These are phyloP conservation scores for Pterocles burchelli DNA, from an alignment of 2,113 vertebrate genomes.

Conservation along the genomic window DNA sequence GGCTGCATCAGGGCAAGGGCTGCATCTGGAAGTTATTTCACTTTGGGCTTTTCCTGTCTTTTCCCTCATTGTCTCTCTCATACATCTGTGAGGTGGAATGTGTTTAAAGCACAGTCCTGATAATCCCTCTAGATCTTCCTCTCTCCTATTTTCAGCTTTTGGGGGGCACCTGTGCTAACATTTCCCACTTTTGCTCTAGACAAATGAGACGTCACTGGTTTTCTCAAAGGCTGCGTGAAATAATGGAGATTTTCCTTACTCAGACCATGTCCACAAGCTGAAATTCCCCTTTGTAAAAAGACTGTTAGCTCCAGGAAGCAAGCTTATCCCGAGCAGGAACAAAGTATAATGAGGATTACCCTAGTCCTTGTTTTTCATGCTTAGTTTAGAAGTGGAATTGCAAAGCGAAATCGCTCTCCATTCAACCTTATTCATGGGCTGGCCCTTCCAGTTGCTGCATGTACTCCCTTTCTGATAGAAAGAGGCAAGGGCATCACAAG, in stretches of 20 bases:
- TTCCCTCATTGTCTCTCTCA: background rate
- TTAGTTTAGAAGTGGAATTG: background rate
- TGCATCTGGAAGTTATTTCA: constrained; percentile 64
- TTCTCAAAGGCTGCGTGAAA: background rate
- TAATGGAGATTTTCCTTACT: background rate
- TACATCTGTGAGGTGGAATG: constrained; percentile 31
- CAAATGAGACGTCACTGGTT: background rate
- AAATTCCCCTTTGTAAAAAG: background rate
- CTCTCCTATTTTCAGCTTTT: background rate
- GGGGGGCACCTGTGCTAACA: background rate
- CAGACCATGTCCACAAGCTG: background rate
- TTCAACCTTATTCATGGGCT: background rate
- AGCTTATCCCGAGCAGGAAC: background rate
- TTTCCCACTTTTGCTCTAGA: constrained; percentile 34
- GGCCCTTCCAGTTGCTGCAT: background rate
- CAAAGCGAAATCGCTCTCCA: background rate
- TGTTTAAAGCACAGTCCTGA: constrained; percentile 5
- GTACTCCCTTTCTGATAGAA: background rate
- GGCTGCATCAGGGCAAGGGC: constrained; percentile 26
- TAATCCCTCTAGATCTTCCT: background rate
- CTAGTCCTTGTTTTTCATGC: background rate
- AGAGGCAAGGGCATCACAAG: background rate
- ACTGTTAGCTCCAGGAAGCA: background rate
- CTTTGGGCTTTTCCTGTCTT: background rate
- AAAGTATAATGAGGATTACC: background rate